Percentiles rank a stretch among this genome's conserved stretches.
These are phyloP conservation scores for Coronaproctus castanopsis DNA, from an alignment of 2,888 invertebrate species.

Conservation along the genomic window DNA sequence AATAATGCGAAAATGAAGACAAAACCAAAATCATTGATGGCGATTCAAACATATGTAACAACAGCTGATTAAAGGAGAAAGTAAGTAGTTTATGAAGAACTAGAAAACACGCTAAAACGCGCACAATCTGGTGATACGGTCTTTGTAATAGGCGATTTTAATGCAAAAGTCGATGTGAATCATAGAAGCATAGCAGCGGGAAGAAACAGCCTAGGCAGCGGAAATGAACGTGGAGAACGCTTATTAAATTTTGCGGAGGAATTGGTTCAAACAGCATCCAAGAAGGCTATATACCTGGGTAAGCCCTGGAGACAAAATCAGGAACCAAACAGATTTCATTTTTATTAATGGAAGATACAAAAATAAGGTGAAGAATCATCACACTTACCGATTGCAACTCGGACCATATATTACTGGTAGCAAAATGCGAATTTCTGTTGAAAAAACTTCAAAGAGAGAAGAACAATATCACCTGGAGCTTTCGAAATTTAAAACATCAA, in stretches of 20 bases:
- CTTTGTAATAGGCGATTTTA: too few species aligned
- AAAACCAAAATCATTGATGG: too few species aligned
- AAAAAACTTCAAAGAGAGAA: background rate
- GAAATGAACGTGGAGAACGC: background rate
- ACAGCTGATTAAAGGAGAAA: too few species aligned
- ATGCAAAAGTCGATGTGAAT: too few species aligned
- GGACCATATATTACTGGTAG: background rate
- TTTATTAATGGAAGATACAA: background rate
- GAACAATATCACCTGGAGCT: background rate
- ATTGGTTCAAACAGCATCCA: background rate
- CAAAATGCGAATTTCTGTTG: background rate
- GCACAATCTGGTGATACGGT: too few species aligned
- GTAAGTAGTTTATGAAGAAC: background rate
- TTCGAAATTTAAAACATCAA: too few species aligned
- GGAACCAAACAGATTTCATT: background rate
- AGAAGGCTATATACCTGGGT: background rate
- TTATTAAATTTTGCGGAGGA: background rate
- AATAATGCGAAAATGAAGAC: too few species aligned
- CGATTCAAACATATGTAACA: too few species aligned
- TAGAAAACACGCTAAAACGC: background rate
- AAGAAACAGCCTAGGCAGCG: too few species aligned
- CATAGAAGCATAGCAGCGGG: too few species aligned
- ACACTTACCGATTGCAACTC: background rate
- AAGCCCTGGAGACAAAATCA: background rate
- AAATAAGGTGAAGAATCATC: background rate